Percentiles rank a stretch among this genome's conserved stretches.
These are phyloP conservation scores for Clusia tigrina DNA, from an alignment of 2,888 invertebrate genomes.

Conservation along the genomic window DNA sequence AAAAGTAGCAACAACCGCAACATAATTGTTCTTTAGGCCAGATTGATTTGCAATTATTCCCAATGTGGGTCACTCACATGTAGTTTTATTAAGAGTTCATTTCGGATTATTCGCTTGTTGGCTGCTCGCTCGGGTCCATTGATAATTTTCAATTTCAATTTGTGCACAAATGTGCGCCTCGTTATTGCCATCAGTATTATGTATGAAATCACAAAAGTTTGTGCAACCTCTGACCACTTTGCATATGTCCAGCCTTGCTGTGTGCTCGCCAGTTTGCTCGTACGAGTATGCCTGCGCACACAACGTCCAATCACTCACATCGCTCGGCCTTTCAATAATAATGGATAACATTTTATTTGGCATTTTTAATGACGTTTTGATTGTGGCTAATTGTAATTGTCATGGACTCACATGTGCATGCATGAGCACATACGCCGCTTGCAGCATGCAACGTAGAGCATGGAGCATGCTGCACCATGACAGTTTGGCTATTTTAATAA, in stretches of 20 bases:
- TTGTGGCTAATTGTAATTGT: conserved; percentile 22
- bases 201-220: neutral
- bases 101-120: conserved; percentile 6
- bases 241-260: neutral
- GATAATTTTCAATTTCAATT: neutral
- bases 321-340: conserved; percentile 25
- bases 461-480: too few relatives aligned
- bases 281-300: conserved; percentile 21
- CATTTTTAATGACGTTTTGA: conserved; percentile 24
- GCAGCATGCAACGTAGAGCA: too few relatives aligned
- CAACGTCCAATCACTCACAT: conserved; percentile 29
- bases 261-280: conserved; percentile 19
- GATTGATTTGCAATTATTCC: neutral
- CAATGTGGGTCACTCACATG: neutral
- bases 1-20: conserved; percentile 28
- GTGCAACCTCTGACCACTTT: neutral
- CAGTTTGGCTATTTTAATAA: too few relatives aligned
- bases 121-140: conserved; percentile 7
- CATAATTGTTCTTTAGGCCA: conserved; percentile 1
- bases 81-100: neutral
- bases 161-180: neutral
- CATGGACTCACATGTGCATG: conserved; percentile 12
- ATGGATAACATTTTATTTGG: conserved; percentile 20
- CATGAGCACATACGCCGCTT: conserved; percentile 12
- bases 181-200: neutral